Percentiles rank a stretch among this genome's conserved stretches.
phyloP scores from a whole-genome alignment of 2,797 vertebrate genomes.

The Rhinogobio ventralis region DNA sequence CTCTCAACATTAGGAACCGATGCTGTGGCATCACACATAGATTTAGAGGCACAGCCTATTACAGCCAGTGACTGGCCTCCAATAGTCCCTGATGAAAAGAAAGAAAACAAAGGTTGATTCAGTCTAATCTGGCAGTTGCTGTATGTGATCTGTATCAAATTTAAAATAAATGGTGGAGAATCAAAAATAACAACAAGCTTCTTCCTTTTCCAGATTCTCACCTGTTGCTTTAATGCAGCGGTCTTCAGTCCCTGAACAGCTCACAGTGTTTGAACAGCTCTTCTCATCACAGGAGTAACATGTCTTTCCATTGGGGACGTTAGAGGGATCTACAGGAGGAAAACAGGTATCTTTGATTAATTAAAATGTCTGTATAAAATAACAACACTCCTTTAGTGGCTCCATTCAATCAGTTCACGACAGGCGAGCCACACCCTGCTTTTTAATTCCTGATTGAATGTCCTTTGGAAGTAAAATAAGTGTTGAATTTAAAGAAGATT shows the following conservation, averaged over 20 bases:
- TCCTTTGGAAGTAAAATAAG: not conserved
- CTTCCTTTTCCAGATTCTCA: not conserved
- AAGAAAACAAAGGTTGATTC: not conserved
- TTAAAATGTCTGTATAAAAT: not conserved
- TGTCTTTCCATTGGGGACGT: not conserved
- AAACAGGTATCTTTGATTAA: not conserved
- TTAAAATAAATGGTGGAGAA: not conserved
- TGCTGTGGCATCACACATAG: not conserved
- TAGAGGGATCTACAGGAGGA: not conserved
- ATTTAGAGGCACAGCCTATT: not conserved
- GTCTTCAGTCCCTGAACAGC: not conserved
- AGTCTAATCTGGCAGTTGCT: rapidly evolving
- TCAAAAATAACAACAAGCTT: not conserved
- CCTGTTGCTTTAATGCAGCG: not conserved
- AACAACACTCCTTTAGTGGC: not conserved
- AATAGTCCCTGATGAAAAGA: not conserved
- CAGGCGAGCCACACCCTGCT: not conserved
- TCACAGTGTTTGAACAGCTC: not conserved
- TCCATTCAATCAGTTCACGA: not conserved
- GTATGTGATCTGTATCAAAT: not conserved
- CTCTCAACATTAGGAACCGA: rapidly evolving
- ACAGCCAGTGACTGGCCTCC: rapidly evolving
- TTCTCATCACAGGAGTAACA: not conserved
- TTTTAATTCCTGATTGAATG: not conserved
- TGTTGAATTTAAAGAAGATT: not conserved